Evolutionary conservation across 1,140 invertebrate species (phyloP), one percentile per base, ranked within the genome.

Genomic region (Ooceraea biroi): DNA sequence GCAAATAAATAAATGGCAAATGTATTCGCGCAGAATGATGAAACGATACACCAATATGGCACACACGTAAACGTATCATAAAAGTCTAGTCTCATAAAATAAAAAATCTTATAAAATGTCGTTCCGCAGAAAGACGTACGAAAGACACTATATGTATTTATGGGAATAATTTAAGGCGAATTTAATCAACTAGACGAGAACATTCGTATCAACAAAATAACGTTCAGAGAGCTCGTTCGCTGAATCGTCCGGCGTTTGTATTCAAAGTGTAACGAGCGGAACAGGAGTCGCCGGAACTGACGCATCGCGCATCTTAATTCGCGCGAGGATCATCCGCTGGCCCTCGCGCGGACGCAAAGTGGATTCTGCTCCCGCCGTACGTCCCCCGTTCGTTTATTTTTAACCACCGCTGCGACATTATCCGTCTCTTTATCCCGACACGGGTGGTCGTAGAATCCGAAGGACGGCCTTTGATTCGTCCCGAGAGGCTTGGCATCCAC

Each of bases 251-350:
- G 22, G 12, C 25, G 83, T 91, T 91, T 89, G 86, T 88, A 92
- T 91, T 91, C 89, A 46, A n/a, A 73, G 50, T 83, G 85, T 82
- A 88, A 63, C 19, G 41, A 76, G 41, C 57, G 84, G 65, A 84
- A 88, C 65, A 89, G 83, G 60, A 85, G 65, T n/a, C 83, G 66
- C 86, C 85, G 72, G 78, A 83, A 73, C 12, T 12, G 84, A 84
- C 88, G 88, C 89, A 86, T 36, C 60, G 41, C n/a, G 91, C 84
- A 92, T 91, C 89, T 90, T 83, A 90, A 91, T 91, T 83, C 69
- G 36, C 71, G 8, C 30, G 46, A 77, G 60, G 60, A n/a, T n/a
- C n/a, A 77, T 65, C 36, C 25, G 22, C n/a, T 11, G 14, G 55
- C 22, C 3, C 12, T 25, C 50, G 48, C 50, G 55, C 41, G 71